Base-by-base conservation (phyloP, 1,140 invertebrate species). In the Drosophila watanabei region DNA sequence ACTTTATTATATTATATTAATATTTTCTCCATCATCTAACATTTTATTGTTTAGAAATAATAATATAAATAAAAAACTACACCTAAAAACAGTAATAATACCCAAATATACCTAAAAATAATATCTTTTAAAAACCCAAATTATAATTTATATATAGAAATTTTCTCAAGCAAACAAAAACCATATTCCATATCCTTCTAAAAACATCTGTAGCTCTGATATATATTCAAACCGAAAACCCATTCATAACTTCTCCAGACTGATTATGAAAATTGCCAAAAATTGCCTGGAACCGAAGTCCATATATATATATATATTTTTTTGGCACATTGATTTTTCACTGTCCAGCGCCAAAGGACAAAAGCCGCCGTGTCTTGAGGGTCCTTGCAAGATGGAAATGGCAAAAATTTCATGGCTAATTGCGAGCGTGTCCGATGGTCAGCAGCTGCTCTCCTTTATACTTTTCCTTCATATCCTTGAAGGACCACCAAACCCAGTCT, bases 331-430 rank as follows among this genome's bases (percentile, higher is more conserved):
- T 73, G 69, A 71, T 60, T 73, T 73, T 72, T n/a, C 70, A 73
- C 70, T 73, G 70, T 73, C 68, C 68, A 73, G 45, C 71, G 56
- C 10, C 30, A 73, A 73, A 73, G 49, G 30, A 65, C 65, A 83
- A 76, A 73, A 56, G 30, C 24, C 51, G 37, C 28, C 35, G 33
- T 10, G n/a, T n/a, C n/a, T n/a, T 24, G 54, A 37, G 45, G 66
- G 63, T 75, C 82, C 83, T 61, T 18, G 69, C 45, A 61, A 80
- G 64, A 82, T 80, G 75, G 79, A 48, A 75, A 86, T 82, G 79
- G 70, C 39, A 69, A 89, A 89, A 89, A 89, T 89, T 89, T 86
- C 86, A 86, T 86, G 87, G 82, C 79, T 46, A 90, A 91, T 89
- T 71, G 52, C 35, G 80, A 89, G 84, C 85, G 85, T 88, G 65